These are phyloP conservation scores for Ditula angustiorana DNA, from an alignment of 2,888 invertebrate species.

Conservation along the genomic window DNA sequence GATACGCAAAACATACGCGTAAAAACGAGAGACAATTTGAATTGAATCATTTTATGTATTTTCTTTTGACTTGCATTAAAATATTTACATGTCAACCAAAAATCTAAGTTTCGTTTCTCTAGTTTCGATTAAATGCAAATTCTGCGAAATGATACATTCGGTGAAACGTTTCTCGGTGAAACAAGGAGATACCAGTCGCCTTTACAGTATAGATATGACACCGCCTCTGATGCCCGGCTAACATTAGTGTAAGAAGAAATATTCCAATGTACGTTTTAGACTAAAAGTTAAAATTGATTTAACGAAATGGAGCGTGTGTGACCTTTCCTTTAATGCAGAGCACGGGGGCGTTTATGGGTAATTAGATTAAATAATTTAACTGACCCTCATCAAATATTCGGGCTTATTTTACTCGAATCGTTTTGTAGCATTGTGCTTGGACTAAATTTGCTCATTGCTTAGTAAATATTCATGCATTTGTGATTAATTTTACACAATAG, in stretches of 20 bases:
- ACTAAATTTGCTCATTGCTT: not conserved
- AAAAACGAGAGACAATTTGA: no score
- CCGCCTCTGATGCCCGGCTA: no score
- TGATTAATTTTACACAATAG: not conserved
- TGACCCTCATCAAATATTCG: conserved; percentile 38
- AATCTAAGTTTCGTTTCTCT: no score
- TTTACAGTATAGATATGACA: no score
- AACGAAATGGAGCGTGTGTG: conserved; percentile 30
- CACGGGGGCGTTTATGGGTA: conserved; percentile 11
- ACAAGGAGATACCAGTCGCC: no score
- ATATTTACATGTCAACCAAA: no score
- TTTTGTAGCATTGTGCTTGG: conserved; percentile 13
- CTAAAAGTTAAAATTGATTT: conserved; percentile 26
- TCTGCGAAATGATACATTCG: no score
- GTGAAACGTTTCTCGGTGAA: no score
- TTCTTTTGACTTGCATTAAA: no score
- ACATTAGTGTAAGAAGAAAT: not conserved
- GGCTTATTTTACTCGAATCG: conserved; percentile 32
- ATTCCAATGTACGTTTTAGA: not conserved
- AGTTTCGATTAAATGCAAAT: no score
- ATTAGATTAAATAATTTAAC: conserved; percentile 37
- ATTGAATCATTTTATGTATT: no score
- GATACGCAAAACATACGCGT: no score
- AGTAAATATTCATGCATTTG: conserved; percentile 9
- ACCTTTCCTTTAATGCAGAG: conserved; percentile 16